Base-by-base conservation (phyloP, 2,888 invertebrate genomes). In the Campaea margaritaria region DNA sequence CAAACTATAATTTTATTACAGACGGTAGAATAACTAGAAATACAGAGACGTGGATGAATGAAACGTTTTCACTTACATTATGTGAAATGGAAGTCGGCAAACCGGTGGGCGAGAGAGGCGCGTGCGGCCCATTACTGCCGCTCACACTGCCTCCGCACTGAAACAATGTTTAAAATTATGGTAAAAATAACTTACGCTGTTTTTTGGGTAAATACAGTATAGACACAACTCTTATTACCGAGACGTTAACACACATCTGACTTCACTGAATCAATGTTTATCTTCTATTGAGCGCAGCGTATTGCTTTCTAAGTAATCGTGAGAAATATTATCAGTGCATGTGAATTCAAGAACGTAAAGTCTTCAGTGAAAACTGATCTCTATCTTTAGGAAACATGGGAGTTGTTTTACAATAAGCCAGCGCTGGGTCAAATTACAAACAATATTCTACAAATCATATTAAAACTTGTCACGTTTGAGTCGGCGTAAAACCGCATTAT, bases 61-160 rank as follows among this genome's bases (percentile, higher is more conserved):
- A 54, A 15, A 47, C 50, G 5, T 66, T 58, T 53, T 50, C 14
- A 86, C 91, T 90, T 77, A 92, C 92, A 78, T 89, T 91, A 76
- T 90, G 90, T 79, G 87, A 83, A 78, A 87, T 82, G 71, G 88
- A 83, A 79, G 84, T 89, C 80, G 91, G 91, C 85, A 91, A 79
- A 78, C 89, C 87, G 81, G 89, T 89, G 75, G 92, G 91, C 79
- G 92, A 92, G 64, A 92, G 88, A 73, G 91, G 91, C 80, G 86
- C 91, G 83, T 86, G 91, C 69, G 86, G 90, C 78, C 90, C 91
- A 89, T 90, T 89, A 84, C 87, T 90, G 75, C 83, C 87, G 82
- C 83, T 86, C 74, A 86, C 85, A 69, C 79, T 89, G 73, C 87
- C 90, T 76, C 88, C 89, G 70, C 87, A 83, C 92, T 92, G 80